Base-by-base conservation (phyloP, 2,888 invertebrate species). In the Stenchaetothrips biformis region DNA sequence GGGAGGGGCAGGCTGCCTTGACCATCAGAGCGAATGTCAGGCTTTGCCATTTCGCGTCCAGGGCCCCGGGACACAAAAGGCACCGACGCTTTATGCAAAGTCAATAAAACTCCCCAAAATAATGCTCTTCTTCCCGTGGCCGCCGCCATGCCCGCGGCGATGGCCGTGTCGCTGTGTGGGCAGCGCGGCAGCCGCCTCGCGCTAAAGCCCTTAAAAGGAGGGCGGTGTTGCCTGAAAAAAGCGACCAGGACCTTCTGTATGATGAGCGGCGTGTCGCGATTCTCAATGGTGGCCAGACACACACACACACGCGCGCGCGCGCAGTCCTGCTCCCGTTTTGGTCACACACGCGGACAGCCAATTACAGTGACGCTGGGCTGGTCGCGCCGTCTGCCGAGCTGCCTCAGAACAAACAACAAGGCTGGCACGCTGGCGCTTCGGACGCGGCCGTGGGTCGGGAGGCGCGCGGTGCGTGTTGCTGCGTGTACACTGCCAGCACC, bases 191-290 rank as follows among this genome's bases (percentile, higher is more conserved):
- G 37, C 67, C 21, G n/a, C 21, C n/a, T n/a, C 67, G 4, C n/a
- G 67, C 67, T 74, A 74, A 74, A 21, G 67, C 8, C 67, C 67
- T 74, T 74, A 74, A 25, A 74, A n/a, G 67, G 67, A 74, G 18
- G 6, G 59, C 59, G 59, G 37, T 37, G 37, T 4, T 37, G 37
- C 37, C 37, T 37, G 37, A 37, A 37, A 37, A 37, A 37, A 4
- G 1, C 53, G 53, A 6, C 53, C 53, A 53, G 53, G 37, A 4
- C 37, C 37, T 37, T 2, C 18, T 4, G 53, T 53, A 53, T 53
- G 53, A 53, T 53, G 53, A 53, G 53, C 13, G 53, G 53, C 37
- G 11, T 18, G 16, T 53, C 53, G 13, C 53, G 53, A 53, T 18
- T 53, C 53, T 53, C 53, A 53, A 53, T 53, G 53, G 53, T 18